Conservation (phyloP, 2,888 invertebrate species). For the Biston stratarius region DNA sequence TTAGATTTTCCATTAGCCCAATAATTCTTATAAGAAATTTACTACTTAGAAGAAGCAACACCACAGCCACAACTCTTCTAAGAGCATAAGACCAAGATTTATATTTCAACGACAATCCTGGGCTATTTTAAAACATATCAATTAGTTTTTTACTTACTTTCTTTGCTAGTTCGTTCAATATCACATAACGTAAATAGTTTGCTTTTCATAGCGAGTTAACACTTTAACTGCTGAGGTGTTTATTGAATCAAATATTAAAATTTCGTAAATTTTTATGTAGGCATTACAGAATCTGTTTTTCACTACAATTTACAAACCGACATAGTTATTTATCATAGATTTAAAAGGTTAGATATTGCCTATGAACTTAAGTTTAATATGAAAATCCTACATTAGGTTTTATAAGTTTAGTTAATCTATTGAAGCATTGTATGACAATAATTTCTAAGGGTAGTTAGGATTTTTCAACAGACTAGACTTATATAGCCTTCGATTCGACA, state of each 20-base stretch:
- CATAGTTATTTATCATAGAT: conserved; percentile 12
- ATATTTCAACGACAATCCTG: too few relatives aligned
- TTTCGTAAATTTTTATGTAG: conserved; percentile 9
- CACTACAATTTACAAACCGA: conserved; percentile 12
- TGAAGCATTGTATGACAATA: conserved; percentile 32
- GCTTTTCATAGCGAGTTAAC: neutral
- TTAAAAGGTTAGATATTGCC: conserved; percentile 34
- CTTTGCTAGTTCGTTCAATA: neutral
- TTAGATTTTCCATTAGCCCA: neutral
- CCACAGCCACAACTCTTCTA: too few relatives aligned
- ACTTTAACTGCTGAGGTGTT: too few relatives aligned
- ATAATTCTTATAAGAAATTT: too few relatives aligned
- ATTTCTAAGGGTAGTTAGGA: conserved; percentile 23
- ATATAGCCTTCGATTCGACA: conserved; percentile 35
- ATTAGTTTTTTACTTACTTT: too few relatives aligned
- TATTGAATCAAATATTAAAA: conserved; percentile 1
- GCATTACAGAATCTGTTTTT: conserved; percentile 4
- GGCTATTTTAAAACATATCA: too few relatives aligned
- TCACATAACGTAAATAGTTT: neutral
- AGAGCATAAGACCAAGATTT: too few relatives aligned
- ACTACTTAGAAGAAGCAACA: too few relatives aligned
- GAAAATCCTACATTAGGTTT: conserved; percentile 29
- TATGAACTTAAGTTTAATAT: conserved; percentile 43
- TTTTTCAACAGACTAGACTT: conserved; percentile 36
- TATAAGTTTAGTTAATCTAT: conserved; percentile 16